Evolutionary conservation across 2,797 vertebrate species (phyloP), one percentile per base, ranked within the genome.

Genomic region (Lacerta agilis): DNA sequence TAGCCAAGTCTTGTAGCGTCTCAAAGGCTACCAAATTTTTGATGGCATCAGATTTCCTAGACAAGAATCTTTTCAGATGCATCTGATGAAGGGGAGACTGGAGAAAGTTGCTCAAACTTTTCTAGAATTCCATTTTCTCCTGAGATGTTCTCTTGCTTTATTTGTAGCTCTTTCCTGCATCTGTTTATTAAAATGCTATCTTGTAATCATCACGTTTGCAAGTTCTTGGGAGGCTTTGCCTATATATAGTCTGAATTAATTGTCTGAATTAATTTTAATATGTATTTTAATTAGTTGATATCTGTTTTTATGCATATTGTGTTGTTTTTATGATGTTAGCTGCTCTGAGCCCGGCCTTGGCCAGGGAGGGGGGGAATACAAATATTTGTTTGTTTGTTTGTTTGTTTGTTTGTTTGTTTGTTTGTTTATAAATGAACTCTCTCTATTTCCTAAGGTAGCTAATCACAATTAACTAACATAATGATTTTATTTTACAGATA

Each of bases 401-500:
- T n/a, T n/a, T n/a, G n/a, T n/a, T n/a, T n/a, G n/a, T n/a, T n/a
- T n/a, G n/a, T n/a, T n/a, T n/a, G n/a, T n/a, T n/a, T n/a, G n/a
- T n/a, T n/a, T n/a, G n/a, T n/a, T 13, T 49, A 49, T 49, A 33
- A 43, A 75, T 25, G 13, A 82, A n/a, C 9, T 90, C 2, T 6
- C 75, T 4, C 76, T 1, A 0, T 88, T 83, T 91, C 33, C 2
- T 77, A 18, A 88, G 13, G 71, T 18, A 2, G 43, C 33, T 88
- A 20, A 2, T 61, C 85, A 89, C 27, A 5, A 82, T 89, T 81
- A 61, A 71, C 75, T 85, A 69, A 82, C 58, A 81, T 2, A 86
- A 43, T 94, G 29, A 75, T 77, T 94, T 93, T 94, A 1, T 92
- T 92, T 96, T 92, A 85, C 95, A 99, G 99, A 97, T 99, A 86